Percentiles rank a stretch among this genome's conserved stretches.
phyloP scores from a whole-genome alignment of 2,888 invertebrate species.

The Hartigia nigra region DNA sequence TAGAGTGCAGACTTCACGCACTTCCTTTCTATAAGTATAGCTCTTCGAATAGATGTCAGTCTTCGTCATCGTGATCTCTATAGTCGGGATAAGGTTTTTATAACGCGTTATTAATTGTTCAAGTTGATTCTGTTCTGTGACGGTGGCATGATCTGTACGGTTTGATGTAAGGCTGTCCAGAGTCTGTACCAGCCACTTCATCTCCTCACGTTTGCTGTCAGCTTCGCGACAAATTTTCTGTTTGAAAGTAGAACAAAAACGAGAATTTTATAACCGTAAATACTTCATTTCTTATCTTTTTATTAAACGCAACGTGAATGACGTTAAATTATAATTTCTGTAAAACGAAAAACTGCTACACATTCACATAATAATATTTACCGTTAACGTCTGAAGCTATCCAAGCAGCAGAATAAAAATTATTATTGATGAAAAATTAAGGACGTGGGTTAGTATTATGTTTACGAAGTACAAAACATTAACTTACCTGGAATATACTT shows the following conservation, averaged over 20 bases:
- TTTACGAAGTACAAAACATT: neutral
- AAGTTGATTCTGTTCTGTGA: constrained; percentile 82
- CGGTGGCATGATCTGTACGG: constrained; percentile 83
- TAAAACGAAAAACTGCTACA: neutral
- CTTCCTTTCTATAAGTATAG: constrained; percentile 90
- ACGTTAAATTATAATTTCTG: neutral
- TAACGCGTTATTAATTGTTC: constrained; percentile 88
- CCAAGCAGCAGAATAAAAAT: constrained; percentile 26
- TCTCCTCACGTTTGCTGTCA: constrained; percentile 89
- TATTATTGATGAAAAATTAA: neutral
- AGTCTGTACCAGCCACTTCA: constrained; percentile 95
- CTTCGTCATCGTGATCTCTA: constrained; percentile 92
- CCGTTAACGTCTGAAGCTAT: constrained; percentile 58
- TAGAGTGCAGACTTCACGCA: constrained; percentile 84
- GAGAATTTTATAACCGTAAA: neutral
- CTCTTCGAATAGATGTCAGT: constrained; percentile 93
- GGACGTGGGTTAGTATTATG: neutral
- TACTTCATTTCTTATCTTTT: neutral
- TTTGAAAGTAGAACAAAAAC: constrained; percentile 41
- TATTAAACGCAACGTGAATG: neutral
- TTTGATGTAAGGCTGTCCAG: constrained; percentile 87
- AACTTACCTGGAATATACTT: constrained; percentile 85
- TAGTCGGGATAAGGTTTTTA: constrained; percentile 90
- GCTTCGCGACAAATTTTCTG: constrained; percentile 92
- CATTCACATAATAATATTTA: constrained; percentile 42